Conservation (phyloP, 2,113 vertebrate species). For the Coptodon bakossiorum region DNA sequence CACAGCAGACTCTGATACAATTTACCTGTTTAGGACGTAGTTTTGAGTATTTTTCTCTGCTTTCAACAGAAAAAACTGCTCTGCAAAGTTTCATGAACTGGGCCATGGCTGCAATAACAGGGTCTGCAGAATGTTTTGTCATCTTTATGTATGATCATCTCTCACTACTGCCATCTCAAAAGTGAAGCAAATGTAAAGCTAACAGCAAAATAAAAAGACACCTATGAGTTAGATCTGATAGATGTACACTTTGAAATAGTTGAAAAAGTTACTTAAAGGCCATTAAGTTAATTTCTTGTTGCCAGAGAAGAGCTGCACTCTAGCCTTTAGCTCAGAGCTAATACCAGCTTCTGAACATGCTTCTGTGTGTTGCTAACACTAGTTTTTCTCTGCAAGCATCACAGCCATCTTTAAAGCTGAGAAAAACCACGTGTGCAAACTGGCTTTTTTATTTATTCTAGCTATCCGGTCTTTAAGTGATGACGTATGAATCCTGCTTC, state of each 20-base stretch:
- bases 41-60: slow-evolving; percentile 11
- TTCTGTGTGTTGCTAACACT: not conserved
- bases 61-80: slow-evolving; percentile 12
- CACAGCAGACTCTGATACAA: not conserved
- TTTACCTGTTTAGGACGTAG: slow-evolving; percentile 29
- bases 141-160: slow-evolving; percentile 1
- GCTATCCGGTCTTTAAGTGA: not conserved
- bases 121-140: slow-evolving; percentile 9
- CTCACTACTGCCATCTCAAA: slow-evolving; percentile 14
- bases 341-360: not conserved
- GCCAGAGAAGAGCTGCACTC: not conserved
- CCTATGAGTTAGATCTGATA: not conserved
- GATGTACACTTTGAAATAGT: not conserved
- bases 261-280: not conserved
- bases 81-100: slow-evolving; percentile 23
- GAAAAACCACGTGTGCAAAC: not conserved
- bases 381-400: not conserved
- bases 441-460: not conserved
- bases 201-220: not conserved
- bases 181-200: not conserved
- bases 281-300: not conserved
- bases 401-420: not conserved
- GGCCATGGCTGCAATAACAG: not conserved
- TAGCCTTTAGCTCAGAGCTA: not conserved
- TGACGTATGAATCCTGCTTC: not conserved